These are phyloP conservation scores for Upupa epops DNA, from an alignment of 2,113 vertebrate genomes.

Conservation along the genomic window DNA sequence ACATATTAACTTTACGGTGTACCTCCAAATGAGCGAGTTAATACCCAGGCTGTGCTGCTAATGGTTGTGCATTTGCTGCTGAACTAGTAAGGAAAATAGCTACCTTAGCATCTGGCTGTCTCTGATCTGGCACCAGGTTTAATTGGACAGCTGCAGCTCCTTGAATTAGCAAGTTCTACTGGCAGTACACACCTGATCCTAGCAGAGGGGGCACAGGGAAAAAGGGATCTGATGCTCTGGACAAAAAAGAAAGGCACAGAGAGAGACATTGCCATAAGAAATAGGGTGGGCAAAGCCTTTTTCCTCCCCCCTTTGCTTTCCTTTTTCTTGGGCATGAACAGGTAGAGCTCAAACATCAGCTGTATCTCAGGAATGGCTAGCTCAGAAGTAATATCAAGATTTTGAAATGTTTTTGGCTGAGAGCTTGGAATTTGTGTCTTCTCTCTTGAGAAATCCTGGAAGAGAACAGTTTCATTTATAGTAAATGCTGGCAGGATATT, in stretches of 20 bases:
- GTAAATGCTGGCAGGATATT: conserved; percentile 13
- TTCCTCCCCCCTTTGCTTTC: neutral
- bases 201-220: neutral
- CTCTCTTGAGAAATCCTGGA: conserved; percentile 32
- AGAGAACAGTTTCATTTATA: conserved; percentile 39
- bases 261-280: neutral
- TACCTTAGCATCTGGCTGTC: neutral
- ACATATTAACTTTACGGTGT: neutral
- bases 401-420: neutral
- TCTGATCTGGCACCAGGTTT: conserved; percentile 26
- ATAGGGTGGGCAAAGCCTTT: neutral
- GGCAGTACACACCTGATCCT: neutral
- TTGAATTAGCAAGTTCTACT: conserved; percentile 9
- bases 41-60: neutral
- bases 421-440: neutral
- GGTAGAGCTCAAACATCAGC: neutral
- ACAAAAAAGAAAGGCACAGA: neutral
- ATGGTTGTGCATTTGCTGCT: neutral
- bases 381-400: neutral
- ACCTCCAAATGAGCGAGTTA: neutral
- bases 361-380: neutral
- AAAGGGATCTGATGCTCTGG: neutral
- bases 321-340: neutral
- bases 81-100: conserved; percentile 3
- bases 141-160: conserved; percentile 23